Conservation (phyloP, 2,797 vertebrate species). For the Sphenodon punctatus region DNA sequence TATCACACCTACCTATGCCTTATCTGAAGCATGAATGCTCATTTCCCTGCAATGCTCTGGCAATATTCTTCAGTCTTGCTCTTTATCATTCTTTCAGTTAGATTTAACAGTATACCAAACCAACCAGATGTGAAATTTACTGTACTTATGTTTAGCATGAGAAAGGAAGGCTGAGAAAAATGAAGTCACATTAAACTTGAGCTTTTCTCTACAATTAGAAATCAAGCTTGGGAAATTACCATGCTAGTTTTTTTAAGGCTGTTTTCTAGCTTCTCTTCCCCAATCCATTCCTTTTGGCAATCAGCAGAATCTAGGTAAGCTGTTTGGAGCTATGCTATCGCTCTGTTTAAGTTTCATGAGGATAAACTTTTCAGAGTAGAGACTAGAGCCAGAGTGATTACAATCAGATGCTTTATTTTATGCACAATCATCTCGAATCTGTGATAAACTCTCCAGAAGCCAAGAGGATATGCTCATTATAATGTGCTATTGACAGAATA, state of each 20-base stretch:
- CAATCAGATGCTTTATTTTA: not conserved
- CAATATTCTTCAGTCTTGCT: too few relatives aligned
- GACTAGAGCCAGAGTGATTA: not conserved
- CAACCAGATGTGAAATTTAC: not conserved
- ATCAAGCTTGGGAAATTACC: not conserved
- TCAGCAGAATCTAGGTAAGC: accelerated
- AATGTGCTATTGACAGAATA: not conserved
- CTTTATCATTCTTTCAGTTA: too few relatives aligned
- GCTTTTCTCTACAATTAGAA: not conserved
- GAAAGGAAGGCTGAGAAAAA: not conserved
- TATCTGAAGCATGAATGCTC: not conserved
- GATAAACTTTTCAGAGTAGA: not conserved
- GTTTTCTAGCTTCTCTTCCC: too few relatives aligned
- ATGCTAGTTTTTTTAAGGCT: not conserved
- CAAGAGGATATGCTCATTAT: not conserved
- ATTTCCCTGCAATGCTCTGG: too few relatives aligned
- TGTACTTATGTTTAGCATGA: not conserved
- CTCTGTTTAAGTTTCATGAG: not conserved
- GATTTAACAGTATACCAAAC: not conserved
- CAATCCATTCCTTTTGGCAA: not conserved
- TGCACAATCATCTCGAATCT: not conserved
- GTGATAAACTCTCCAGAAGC: not conserved
- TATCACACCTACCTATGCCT: not conserved
- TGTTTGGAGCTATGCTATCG: not conserved
- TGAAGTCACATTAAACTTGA: not conserved